A percentile compares a stretch with the other conserved stretches of the same genome.
phyloP scores from a whole-genome alignment of 92 coral and sea anemone species.

The Bergia puertoricense region DNA sequence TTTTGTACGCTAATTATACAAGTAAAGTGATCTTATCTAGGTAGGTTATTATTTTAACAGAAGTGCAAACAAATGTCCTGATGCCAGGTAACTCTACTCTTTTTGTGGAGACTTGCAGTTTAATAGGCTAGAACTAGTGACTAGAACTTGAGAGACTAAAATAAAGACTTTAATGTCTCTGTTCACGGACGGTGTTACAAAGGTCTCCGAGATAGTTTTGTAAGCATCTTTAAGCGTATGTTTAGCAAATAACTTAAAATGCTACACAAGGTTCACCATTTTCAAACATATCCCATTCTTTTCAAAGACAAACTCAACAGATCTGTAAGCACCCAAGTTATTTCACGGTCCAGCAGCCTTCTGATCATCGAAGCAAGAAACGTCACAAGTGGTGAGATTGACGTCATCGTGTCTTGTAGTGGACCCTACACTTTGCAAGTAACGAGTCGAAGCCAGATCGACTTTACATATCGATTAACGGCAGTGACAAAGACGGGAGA shows the following conservation, averaged over 20 bases:
- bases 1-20: too few species aligned
- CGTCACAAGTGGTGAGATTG: constrained; percentile 24
- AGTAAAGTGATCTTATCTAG: too few species aligned
- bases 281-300: neutral
- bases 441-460: constrained; percentile 50
- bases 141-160: too few species aligned
- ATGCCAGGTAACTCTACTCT: too few species aligned
- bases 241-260: too few species aligned
- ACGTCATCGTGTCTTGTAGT: constrained; percentile 45
- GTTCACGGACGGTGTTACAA: neutral
- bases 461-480: constrained; percentile 48
- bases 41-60: too few species aligned
- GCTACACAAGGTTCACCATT: too few species aligned
- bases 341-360: constrained; percentile 19
- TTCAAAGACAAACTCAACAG: neutral
- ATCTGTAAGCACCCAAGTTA: neutral
- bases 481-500: constrained; percentile 31
- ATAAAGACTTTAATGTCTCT: too few species aligned
- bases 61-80: too few species aligned
- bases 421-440: constrained; percentile 57
- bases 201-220: neutral
- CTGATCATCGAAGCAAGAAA: constrained; percentile 39
- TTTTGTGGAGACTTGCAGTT: too few species aligned
- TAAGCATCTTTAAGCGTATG: too few species aligned
- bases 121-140: too few species aligned